Evolutionary conservation across 2,113 vertebrate genomes (phyloP).

Genomic region (Sapayoa aenigma): DNA sequence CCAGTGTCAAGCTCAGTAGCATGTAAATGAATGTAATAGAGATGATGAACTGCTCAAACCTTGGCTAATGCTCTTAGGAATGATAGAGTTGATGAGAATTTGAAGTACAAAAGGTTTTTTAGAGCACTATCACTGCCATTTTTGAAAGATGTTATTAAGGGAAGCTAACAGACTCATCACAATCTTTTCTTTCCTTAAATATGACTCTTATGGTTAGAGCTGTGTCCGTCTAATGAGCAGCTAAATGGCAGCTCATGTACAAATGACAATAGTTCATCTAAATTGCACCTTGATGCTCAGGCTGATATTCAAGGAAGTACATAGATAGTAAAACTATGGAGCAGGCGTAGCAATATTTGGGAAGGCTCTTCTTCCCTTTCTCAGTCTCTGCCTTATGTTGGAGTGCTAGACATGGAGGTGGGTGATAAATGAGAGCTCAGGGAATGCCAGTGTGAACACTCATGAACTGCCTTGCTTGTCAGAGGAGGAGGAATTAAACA

Average conservation of each 20-base stretch:
- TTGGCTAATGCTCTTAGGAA: neutral
- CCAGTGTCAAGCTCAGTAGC: neutral
- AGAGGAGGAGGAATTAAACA: neutral
- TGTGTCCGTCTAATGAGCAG: neutral
- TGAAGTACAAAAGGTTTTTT: neutral
- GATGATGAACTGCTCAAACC: neutral
- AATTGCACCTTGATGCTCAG: neutral
- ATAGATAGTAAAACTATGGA: neutral
- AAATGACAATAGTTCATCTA: neutral
- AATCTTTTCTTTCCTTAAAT: neutral
- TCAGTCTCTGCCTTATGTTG: neutral
- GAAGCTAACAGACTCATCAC: neutral
- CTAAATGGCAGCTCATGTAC: neutral
- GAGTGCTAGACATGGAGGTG: neutral
- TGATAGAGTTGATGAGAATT: neutral
- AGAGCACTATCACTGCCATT: neutral
- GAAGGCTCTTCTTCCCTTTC: neutral
- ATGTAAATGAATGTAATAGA: neutral
- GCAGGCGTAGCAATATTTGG: neutral
- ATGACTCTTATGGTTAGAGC: neutral
- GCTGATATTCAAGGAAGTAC: neutral
- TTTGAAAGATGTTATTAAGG: neutral
- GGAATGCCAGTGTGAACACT: neutral
- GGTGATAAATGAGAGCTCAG: neutral
- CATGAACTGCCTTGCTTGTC: neutral